Evolutionary conservation across 2,888 invertebrate genomes (phyloP).

Genomic region (Thumatha senex): DNA sequence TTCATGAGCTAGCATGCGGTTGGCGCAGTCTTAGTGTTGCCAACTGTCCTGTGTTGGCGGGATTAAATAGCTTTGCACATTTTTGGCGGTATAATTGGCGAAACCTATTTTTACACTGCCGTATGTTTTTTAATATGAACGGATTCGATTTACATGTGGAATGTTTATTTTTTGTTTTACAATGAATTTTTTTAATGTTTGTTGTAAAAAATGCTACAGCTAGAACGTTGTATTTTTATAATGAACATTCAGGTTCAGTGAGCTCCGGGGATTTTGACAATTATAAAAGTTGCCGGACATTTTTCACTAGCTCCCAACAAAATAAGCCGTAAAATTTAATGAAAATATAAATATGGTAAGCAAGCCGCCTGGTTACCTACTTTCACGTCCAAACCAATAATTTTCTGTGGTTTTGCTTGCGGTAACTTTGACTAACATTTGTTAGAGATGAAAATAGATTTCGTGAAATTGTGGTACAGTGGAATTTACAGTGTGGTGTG

Average conservation of each 20-base stretch:
- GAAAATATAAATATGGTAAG: conserved; percentile 6
- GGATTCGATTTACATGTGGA: neutral
- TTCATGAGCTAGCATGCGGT: conserved; percentile 15
- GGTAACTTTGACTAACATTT: neutral
- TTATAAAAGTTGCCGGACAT: neutral
- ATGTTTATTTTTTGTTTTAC: too few relatives aligned
- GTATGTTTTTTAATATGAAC: neutral
- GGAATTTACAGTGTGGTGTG: too few relatives aligned
- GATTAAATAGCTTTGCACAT: conserved; percentile 7
- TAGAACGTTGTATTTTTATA: neutral
- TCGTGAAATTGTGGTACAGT: too few relatives aligned
- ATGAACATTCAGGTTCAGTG: neutral
- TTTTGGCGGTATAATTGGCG: conserved; percentile 3
- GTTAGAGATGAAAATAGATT: too few relatives aligned
- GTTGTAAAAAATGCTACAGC: too few relatives aligned
- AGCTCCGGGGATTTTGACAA: neutral
- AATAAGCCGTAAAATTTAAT: conserved; percentile 3
- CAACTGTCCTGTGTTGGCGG: conserved; percentile 13
- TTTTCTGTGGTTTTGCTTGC: neutral
- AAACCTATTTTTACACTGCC: neutral
- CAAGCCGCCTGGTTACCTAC: conserved; percentile 1
- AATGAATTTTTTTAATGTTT: too few relatives aligned
- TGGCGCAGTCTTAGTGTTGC: conserved; percentile 13
- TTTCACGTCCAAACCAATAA: neutral
- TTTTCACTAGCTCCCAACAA: conserved; percentile 1